phyloP scores from a whole-genome alignment of 2,797 vertebrate species.

The Mormyrops attenuatus region DNA sequence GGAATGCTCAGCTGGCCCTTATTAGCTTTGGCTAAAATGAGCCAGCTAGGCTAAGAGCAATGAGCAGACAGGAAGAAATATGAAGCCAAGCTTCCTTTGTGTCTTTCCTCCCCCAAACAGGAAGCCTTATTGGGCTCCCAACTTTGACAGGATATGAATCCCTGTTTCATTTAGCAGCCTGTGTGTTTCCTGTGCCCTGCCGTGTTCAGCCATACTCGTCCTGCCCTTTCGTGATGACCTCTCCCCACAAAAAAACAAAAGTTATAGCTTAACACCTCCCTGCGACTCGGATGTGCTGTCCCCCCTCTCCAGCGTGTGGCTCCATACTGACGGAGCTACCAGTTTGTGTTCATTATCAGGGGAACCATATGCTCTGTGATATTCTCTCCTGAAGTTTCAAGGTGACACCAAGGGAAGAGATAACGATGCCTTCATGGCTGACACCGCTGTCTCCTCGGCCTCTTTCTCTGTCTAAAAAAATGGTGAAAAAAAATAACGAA shows the following conservation, averaged over 20 bases:
- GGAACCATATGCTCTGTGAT: slow-evolving; percentile 42
- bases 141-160: neutral
- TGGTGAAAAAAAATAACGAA: neutral
- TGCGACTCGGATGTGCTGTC: neutral
- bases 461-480: neutral
- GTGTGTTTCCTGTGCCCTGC: slow-evolving; percentile 42
- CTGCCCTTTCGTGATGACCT: neutral
- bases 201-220: neutral
- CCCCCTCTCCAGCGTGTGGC: slow-evolving; percentile 25
- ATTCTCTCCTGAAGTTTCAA: slow-evolving; percentile 9
- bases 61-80: neutral
- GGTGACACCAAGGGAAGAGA: slow-evolving; percentile 15
- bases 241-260: neutral
- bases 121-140: neutral
- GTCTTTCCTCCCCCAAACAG: neutral
- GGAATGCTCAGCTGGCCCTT: neutral
- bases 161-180: slow-evolving; percentile 38
- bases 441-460: neutral
- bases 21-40: neutral
- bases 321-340: slow-evolving; percentile 17
- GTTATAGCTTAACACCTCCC: neutral
- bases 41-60: neutral
- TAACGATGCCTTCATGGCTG: neutral
- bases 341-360: slow-evolving; percentile 8
- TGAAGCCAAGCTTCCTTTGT: neutral